Evolutionary conservation across 2,797 vertebrate genomes (phyloP).

Genomic region (Myripristis murdjan): DNA sequence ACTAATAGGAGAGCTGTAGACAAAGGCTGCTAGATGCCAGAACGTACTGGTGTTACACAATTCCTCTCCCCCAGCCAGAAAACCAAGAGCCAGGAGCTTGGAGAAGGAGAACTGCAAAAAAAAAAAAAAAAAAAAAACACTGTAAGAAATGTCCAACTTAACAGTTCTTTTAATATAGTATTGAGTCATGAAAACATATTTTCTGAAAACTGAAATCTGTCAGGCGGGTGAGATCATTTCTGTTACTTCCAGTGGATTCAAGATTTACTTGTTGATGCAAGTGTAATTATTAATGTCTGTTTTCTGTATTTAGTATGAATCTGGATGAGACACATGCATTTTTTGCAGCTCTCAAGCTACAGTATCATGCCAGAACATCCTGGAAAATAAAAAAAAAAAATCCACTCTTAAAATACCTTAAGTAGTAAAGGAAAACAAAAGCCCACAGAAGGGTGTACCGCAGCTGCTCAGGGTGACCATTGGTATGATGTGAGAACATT

Average conservation of each 20-base stretch:
- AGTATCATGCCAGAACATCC: slow-evolving; percentile 26
- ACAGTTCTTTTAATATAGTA: slow-evolving; percentile 12
- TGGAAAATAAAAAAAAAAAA: slow-evolving; percentile 34
- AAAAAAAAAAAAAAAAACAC: slow-evolving; percentile 25
- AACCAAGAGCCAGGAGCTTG: slow-evolving; percentile 30
- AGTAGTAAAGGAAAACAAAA: slow-evolving; percentile 30
- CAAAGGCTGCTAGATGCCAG: slow-evolving; percentile 54
- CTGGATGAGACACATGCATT: not conserved
- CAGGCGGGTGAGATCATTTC: too few species aligned
- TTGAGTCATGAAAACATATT: too few species aligned
- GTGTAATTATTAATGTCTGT: not conserved
- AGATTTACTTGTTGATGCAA: not conserved
- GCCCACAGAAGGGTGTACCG: slow-evolving; percentile 32
- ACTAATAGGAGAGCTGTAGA: slow-evolving; percentile 67
- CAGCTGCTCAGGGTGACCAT: slow-evolving; percentile 52
- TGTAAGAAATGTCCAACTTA: slow-evolving; percentile 9
- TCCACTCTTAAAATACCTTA: slow-evolving; percentile 16
- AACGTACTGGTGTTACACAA: slow-evolving; percentile 59
- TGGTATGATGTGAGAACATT: slow-evolving; percentile 71
- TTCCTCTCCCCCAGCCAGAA: slow-evolving; percentile 23
- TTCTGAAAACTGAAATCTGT: too few species aligned
- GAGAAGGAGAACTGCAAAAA: not conserved
- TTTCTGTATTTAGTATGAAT: not conserved
- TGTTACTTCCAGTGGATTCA: too few species aligned
- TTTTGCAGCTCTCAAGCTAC: not conserved